Evolutionary conservation across 2,888 invertebrate genomes (phyloP).

Genomic region (Autographa gamma): DNA sequence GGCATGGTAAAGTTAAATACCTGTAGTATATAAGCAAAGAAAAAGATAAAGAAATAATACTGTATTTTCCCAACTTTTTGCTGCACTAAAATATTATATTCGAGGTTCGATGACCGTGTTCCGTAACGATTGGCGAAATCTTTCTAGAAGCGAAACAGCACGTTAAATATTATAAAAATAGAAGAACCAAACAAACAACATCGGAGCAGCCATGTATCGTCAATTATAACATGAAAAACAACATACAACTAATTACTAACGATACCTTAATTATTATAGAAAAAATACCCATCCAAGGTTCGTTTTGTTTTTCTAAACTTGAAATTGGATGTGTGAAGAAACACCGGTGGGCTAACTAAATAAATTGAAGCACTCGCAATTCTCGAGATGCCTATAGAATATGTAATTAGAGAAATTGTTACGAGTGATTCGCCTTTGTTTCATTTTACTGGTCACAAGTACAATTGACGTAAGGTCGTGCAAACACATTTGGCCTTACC

Average conservation of each 20-base stretch:
- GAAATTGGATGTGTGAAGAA: slow-evolving; percentile 3
- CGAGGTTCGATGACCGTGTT: neutral
- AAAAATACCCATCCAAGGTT: neutral
- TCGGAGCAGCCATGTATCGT: neutral
- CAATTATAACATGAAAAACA: neutral
- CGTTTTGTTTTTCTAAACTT: neutral
- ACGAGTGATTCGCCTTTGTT: slow-evolving; percentile 54
- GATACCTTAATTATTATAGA: neutral
- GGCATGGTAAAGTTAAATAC: neutral
- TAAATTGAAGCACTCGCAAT: slow-evolving; percentile 34
- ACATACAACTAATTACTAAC: neutral
- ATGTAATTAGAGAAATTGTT: slow-evolving; percentile 65
- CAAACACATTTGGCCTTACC: slow-evolving; percentile 23
- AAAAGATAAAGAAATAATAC: neutral
- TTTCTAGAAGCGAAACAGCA: neutral
- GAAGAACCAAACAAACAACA: neutral
- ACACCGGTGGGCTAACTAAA: slow-evolving; percentile 21
- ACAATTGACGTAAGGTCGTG: slow-evolving; percentile 15
- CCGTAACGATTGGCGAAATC: neutral
- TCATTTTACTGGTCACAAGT: slow-evolving; percentile 22
- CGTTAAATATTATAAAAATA: neutral
- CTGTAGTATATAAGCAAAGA: neutral
- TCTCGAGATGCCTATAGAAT: slow-evolving; percentile 55
- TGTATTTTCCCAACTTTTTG: neutral
- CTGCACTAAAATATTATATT: neutral